Conservation (phyloP, 2,113 vertebrate species). For the Arothron firmamentum region DNA sequence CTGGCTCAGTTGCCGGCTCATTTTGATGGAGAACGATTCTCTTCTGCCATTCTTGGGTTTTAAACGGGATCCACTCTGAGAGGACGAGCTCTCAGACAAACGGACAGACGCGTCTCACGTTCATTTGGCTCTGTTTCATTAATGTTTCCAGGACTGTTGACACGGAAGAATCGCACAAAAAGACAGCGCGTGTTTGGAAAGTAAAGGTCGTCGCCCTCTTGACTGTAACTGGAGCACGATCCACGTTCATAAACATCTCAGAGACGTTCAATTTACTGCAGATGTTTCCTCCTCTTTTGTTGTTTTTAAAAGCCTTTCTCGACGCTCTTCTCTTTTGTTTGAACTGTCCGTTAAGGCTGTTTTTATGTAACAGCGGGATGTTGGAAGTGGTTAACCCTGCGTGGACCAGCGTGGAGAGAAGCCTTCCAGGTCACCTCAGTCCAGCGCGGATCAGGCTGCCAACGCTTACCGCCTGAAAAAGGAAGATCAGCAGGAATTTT, state of each 20-base stretch:
- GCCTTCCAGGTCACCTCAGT: not conserved
- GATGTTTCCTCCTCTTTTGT: slow-evolving; percentile 9
- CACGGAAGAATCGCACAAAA: not conserved
- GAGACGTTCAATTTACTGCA: slow-evolving; percentile 1
- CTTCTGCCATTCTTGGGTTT: not conserved
- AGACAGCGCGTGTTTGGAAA: not conserved
- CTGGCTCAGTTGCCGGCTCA: no score
- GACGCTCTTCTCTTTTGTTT: not conserved
- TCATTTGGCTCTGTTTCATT: slow-evolving; percentile 11
- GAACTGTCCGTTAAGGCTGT: not conserved
- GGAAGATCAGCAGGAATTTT: slow-evolving; percentile 13
- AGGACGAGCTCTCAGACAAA: no score
- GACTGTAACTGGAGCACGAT: slow-evolving; percentile 1
- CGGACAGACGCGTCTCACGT: not conserved
- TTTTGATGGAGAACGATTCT: no score
- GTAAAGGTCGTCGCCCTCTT: not conserved
- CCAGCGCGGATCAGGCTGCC: slow-evolving; percentile 10
- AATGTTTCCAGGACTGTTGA: not conserved
- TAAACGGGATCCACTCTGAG: not conserved
- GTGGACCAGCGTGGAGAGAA: slow-evolving; percentile 2
- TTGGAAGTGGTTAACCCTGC: not conserved
- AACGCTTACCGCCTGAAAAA: slow-evolving; percentile 41
- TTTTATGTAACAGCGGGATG: slow-evolving; percentile 7
- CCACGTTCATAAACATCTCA: slow-evolving; percentile 16
- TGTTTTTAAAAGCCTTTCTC: not conserved